Evolutionary conservation across 1,140 invertebrate species (phyloP).

Genomic region (Drosophila ercepeae): DNA sequence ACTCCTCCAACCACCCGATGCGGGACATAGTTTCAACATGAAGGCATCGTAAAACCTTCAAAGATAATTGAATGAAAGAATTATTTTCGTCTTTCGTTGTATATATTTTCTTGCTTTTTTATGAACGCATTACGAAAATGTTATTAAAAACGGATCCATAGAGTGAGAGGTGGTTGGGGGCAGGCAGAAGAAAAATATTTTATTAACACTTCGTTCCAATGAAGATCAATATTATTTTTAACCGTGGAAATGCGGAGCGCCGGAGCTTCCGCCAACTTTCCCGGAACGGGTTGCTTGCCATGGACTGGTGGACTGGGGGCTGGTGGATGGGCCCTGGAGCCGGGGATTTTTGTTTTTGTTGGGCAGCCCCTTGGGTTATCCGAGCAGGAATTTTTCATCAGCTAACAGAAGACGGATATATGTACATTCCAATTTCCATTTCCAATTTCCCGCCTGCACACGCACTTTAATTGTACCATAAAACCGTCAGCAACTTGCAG

Average conservation of each 20-base stretch:
- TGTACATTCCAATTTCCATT: constrained; percentile 62
- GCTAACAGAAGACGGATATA: constrained; percentile 61
- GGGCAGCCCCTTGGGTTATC: not conserved
- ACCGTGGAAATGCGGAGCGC: constrained; percentile 53
- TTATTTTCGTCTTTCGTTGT: constrained; percentile 45
- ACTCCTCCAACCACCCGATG: constrained; percentile 46
- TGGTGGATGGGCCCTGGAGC: not conserved
- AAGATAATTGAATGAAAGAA: constrained; percentile 67
- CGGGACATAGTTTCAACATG: constrained; percentile 73
- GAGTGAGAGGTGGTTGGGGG: not conserved
- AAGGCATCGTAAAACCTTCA: constrained; percentile 73
- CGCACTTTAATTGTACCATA: constrained; percentile 72
- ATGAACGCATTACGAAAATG: constrained; percentile 61
- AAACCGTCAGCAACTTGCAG: constrained; percentile 62
- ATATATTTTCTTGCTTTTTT: constrained; percentile 34
- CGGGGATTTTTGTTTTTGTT: not conserved
- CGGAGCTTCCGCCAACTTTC: constrained; percentile 34
- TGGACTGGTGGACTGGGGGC: not conserved
- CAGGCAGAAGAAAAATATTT: constrained; percentile 62
- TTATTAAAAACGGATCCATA: constrained; percentile 57
- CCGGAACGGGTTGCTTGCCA: constrained; percentile 23
- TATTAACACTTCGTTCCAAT: constrained; percentile 79
- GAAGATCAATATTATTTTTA: constrained; percentile 82
- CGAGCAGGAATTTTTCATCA: constrained; percentile 51
- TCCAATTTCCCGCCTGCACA: constrained; percentile 22